Conservation (phyloP, 1,140 invertebrate genomes). For the Caerostris extrusa region DNA sequence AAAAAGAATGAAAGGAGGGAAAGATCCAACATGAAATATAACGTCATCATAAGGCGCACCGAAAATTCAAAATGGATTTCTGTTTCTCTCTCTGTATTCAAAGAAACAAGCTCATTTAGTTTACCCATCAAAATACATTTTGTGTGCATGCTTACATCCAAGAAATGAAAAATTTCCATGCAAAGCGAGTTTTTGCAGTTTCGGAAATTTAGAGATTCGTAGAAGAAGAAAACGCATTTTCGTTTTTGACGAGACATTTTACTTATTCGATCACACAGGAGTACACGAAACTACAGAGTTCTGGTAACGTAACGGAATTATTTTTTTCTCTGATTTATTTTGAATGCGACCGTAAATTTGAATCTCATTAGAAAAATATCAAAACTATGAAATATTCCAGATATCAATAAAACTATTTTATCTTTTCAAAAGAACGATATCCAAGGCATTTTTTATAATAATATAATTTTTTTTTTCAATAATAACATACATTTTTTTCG, state of each 20-base stretch:
- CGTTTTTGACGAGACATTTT: too few species aligned
- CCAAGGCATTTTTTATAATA: too few species aligned
- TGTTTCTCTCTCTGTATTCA: not conserved
- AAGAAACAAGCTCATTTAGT: not conserved
- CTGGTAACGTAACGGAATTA: not conserved
- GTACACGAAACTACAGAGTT: not conserved
- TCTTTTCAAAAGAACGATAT: too few species aligned
- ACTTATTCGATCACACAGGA: not conserved
- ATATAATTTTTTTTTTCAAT: too few species aligned
- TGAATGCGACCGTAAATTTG: not conserved
- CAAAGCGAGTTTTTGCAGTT: too few species aligned
- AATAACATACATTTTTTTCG: too few species aligned
- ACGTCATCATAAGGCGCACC: not conserved
- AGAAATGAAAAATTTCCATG: not conserved
- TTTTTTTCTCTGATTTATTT: not conserved
- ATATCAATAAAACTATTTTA: too few species aligned
- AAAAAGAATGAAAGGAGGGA: too few species aligned
- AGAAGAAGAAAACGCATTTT: too few species aligned
- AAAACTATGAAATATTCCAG: too few species aligned
- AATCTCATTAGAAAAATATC: not conserved
- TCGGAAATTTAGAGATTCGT: too few species aligned
- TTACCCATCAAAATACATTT: not conserved
- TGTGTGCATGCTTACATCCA: not conserved
- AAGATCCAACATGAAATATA: not conserved
- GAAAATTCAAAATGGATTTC: not conserved